A percentile compares a stretch with the other conserved stretches of the same genome.
These are phyloP conservation scores for Chouioia cunea DNA, from an alignment of 2,888 invertebrate species.

Conservation along the genomic window DNA sequence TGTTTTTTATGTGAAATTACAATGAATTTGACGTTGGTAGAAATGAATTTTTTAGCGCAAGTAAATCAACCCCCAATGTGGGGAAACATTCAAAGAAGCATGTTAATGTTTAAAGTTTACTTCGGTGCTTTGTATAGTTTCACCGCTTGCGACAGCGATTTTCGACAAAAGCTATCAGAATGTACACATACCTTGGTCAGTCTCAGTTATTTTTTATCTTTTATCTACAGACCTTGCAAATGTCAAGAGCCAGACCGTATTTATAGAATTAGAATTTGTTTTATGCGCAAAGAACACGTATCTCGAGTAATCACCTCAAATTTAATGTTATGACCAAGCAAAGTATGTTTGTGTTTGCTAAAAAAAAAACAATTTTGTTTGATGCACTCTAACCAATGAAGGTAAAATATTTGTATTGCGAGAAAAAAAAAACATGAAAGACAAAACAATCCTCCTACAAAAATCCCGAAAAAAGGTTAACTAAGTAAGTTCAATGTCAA, in stretches of 20 bases:
- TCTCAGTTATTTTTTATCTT: constrained; percentile 21
- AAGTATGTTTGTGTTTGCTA: not conserved
- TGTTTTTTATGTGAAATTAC: constrained; percentile 29
- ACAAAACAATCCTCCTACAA: constrained; percentile 4
- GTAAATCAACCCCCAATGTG: constrained; percentile 45
- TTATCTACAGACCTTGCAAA: constrained; percentile 23
- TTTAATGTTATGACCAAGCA: constrained; percentile 11
- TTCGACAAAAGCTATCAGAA: constrained; percentile 11
- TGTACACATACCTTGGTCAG: constrained; percentile 27
- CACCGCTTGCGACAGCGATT: constrained; percentile 7
- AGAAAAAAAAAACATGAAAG: constrained; percentile 26
- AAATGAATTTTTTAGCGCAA: constrained; percentile 25
- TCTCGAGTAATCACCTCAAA: too few relatives aligned
- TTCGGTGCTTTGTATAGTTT: constrained; percentile 8
- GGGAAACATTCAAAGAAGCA: constrained; percentile 35
- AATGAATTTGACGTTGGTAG: constrained; percentile 25
- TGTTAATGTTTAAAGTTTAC: constrained; percentile 12
- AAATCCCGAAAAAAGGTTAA: constrained; percentile 36
- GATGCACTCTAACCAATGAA: not conserved
- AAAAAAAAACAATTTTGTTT: too few relatives aligned
- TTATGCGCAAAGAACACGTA: too few relatives aligned
- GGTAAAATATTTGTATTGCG: not conserved
- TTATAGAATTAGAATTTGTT: constrained; percentile 12
- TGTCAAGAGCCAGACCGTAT: constrained; percentile 22
- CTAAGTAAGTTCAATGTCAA: constrained; percentile 28